A percentile compares a stretch with the other conserved stretches of the same genome.
phyloP scores from a whole-genome alignment of 2,888 invertebrate species.

The Catocala fraxini region DNA sequence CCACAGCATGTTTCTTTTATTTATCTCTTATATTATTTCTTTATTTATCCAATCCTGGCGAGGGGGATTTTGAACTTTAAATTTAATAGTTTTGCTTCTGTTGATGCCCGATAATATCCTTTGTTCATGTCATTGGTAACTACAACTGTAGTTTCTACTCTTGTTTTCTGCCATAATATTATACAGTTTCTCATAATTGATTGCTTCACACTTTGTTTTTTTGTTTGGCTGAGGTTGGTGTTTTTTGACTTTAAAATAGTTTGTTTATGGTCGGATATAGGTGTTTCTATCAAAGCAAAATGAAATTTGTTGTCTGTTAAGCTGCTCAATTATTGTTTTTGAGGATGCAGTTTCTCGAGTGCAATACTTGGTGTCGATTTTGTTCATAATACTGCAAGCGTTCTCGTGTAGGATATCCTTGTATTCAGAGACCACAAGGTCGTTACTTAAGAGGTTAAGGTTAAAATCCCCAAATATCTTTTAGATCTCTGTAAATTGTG shows the following conservation, averaged over 20 bases:
- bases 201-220: slow-evolving; percentile 5
- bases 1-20: no score
- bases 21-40: no score
- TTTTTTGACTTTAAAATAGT: slow-evolving; percentile 9
- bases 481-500: background rate
- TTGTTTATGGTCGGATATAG: slow-evolving; percentile 13
- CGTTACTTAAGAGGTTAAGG: background rate
- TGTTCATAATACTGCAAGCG: slow-evolving; percentile 12
- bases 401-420: slow-evolving; percentile 6
- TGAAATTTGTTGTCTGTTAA: slow-evolving; percentile 13
- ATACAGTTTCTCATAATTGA: slow-evolving; percentile 2
- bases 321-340: slow-evolving; percentile 14
- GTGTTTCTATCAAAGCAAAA: slow-evolving; percentile 4
- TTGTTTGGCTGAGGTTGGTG: background rate
- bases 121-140: no score
- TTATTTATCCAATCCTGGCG: no score
- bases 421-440: background rate
- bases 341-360: slow-evolving; percentile 13
- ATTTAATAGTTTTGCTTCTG: no score
- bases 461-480: slow-evolving; percentile 12
- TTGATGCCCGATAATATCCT: no score
- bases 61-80: no score
- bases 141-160: no score
- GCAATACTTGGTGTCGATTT: slow-evolving; percentile 9
- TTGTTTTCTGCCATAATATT: no score